Conservation (phyloP, 2,113 vertebrate species). For the Toxostoma redivivum region DNA sequence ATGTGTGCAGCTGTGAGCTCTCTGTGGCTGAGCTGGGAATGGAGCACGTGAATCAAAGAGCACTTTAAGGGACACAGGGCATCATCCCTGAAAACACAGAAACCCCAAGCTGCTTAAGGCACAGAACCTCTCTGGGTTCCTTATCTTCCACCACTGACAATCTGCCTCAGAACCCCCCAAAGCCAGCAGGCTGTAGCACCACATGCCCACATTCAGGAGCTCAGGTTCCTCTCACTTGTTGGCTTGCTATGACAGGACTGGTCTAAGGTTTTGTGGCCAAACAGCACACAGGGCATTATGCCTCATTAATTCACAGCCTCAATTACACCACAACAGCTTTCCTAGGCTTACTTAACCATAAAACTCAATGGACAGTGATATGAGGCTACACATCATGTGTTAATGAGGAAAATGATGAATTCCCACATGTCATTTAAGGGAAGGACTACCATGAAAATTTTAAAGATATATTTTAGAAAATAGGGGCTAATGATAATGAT, state of each 20-base stretch:
- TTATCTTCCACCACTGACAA: background rate
- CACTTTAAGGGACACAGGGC: background rate
- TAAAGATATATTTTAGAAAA: background rate
- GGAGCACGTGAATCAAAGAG: fast-evolving
- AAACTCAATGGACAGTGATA: background rate
- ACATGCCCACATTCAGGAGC: background rate
- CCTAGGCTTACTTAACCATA: background rate
- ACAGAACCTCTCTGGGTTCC: background rate
- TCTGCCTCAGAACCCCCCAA: background rate
- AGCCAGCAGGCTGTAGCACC: background rate
- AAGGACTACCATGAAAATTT: background rate
- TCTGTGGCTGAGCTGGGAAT: background rate
- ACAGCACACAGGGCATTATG: background rate
- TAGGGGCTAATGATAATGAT: background rate
- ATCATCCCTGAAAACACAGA: background rate
- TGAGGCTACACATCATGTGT: background rate
- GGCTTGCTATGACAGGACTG: background rate
- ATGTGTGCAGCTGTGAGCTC: background rate
- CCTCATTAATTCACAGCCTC: background rate
- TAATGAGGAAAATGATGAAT: background rate
- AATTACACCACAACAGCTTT: background rate
- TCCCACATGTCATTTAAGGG: background rate
- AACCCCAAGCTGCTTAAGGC: background rate
- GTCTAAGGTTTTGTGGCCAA: background rate
- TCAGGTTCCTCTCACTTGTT: background rate